A percentile compares a stretch with the other conserved stretches of the same genome.
Conservation (phyloP, 2,113 vertebrate genomes). For the Xiphophorus couchianus region DNA sequence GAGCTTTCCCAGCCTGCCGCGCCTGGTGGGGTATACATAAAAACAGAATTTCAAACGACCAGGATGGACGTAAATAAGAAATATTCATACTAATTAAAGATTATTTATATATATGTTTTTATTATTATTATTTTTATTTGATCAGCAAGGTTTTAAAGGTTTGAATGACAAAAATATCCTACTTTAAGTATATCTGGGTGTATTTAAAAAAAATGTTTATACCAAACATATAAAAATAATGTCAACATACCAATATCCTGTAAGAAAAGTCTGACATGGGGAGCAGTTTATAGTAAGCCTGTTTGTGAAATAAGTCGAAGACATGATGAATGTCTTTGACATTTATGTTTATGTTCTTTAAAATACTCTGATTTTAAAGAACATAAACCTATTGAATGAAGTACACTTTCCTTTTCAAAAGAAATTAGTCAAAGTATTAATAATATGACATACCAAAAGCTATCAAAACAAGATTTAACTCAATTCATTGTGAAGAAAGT, state of each 20-base stretch:
- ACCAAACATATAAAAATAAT: neutral
- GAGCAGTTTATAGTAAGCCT: no score
- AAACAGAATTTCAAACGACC: neutral
- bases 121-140: neutral
- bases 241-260: neutral
- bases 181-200: neutral
- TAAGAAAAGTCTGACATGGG: neutral
- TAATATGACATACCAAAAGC: no score
- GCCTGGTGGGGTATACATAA: conserved; percentile 86
- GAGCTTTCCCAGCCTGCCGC: conserved; percentile 87
- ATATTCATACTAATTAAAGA: neutral
- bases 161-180: neutral
- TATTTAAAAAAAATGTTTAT: neutral
- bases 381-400: no score
- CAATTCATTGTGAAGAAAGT: no score
- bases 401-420: no score
- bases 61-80: neutral
- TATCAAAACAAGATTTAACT: no score
- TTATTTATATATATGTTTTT: no score
- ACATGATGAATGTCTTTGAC: no score
- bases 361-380: no score
- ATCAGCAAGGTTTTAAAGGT: neutral
- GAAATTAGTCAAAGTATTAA: no score
- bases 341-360: no score
- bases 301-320: no score